A percentile compares a stretch with the other conserved stretches of the same genome.
Conservation (phyloP, 2,888 invertebrate genomes). For the Imbricaverruca yamaguchii region DNA sequence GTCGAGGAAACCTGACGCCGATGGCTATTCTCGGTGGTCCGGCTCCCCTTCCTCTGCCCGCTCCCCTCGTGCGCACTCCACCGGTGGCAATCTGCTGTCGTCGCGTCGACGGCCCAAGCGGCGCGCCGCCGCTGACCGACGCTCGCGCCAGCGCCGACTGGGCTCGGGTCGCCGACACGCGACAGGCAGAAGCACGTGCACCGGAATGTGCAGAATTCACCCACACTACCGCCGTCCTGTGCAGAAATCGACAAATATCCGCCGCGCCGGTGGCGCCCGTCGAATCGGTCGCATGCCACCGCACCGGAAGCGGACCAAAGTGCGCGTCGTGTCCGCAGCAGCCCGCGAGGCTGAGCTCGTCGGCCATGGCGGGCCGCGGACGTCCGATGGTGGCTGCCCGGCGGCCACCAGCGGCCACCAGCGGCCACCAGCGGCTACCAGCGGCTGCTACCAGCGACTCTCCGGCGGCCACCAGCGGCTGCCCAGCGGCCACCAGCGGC, state of each 20-base stretch:
- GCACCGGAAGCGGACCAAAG: not conserved
- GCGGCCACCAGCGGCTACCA: not conserved
- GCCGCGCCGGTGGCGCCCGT: not conserved
- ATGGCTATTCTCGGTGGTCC: not conserved
- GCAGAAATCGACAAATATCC: constrained; percentile 3
- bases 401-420: not conserved
- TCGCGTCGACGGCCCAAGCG: not conserved
- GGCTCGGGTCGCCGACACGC: not conserved
- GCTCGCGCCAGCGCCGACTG: not conserved
- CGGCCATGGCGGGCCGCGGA: no score
- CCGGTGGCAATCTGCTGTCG: not conserved
- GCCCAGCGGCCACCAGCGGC: not conserved
- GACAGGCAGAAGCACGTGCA: not conserved
- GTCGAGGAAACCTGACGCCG: not conserved
- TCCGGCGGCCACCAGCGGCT: not conserved
- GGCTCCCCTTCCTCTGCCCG: not conserved
- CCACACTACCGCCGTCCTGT: not conserved
- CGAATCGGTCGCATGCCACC: not conserved
- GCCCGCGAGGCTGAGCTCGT: no score
- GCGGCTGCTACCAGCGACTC: not conserved
- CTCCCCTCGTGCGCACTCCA: not conserved
- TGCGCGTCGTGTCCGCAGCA: no score
- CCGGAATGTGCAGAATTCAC: constrained; percentile 1
- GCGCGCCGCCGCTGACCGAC: not conserved
- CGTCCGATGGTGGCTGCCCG: not conserved